Evolutionary conservation across 2,113 vertebrate genomes (phyloP).

Genomic region (Megalops atlanticus): DNA sequence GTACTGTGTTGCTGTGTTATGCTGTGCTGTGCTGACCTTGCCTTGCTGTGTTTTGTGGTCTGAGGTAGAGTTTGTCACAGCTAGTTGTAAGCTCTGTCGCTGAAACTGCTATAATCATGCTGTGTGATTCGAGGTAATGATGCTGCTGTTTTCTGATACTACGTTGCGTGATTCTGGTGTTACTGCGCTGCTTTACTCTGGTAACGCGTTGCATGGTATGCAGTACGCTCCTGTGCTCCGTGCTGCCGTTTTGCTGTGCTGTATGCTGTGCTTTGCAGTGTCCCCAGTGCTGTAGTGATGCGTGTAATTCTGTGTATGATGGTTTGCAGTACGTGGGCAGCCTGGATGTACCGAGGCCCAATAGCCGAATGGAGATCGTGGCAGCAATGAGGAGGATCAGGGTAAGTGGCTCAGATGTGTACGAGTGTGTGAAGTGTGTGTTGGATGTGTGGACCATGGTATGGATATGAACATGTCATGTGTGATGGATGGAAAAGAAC

Average conservation of each 20-base stretch:
- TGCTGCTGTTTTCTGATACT: no score
- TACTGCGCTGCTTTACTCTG: neutral
- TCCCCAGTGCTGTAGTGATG: neutral
- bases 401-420: slow-evolving; percentile 65
- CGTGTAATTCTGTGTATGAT: slow-evolving; percentile 19
- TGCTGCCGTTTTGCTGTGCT: neutral
- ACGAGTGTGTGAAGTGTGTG: no score
- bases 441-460: no score
- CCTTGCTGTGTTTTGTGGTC: neutral
- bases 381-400: slow-evolving; percentile 89
- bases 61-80: neutral
- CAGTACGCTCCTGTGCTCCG: neutral
- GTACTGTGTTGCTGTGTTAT: no score
- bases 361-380: slow-evolving; percentile 91
- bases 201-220: neutral
- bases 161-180: neutral
- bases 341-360: slow-evolving; percentile 85
- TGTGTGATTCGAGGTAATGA: neutral
- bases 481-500: no score
- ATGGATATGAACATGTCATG: no score
- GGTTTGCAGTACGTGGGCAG: slow-evolving; percentile 83
- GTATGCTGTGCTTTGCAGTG: neutral
- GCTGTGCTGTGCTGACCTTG: no score
- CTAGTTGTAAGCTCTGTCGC: no score
- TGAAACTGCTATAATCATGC: neutral